phyloP scores from a whole-genome alignment of 2,797 vertebrate genomes.

The Tauraco hartlaubi region DNA sequence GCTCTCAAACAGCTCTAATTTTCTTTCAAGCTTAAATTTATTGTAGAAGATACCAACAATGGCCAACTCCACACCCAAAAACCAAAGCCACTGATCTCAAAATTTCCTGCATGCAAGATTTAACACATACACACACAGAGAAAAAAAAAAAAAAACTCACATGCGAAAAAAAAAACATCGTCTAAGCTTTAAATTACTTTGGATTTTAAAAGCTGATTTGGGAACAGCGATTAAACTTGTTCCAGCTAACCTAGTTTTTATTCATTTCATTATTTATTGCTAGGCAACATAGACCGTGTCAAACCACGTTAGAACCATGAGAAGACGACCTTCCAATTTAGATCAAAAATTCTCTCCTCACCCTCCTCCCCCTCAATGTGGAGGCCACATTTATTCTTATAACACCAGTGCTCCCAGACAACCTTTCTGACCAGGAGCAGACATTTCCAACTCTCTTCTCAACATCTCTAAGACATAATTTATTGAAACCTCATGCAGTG shows the following conservation, averaged over 20 bases:
- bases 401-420: neutral
- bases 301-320: conserved; percentile 54
- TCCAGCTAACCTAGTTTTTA: conserved; percentile 72
- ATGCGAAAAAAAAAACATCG: neutral
- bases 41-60: conserved; percentile 52
- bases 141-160: neutral
- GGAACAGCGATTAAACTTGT: conserved; percentile 66
- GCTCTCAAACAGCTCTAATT: conserved; percentile 20
- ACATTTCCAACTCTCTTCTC: neutral
- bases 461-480: neutral
- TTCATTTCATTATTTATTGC: conserved; percentile 72
- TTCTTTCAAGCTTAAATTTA: conserved; percentile 48
- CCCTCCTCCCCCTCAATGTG: neutral
- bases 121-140: neutral
- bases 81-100: conserved; percentile 36
- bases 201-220: conserved; percentile 71
- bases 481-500: neutral
- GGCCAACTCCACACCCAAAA: conserved; percentile 37
- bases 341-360: neutral
- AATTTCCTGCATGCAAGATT: conserved; percentile 6
- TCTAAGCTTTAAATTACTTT: conserved; percentile 66
- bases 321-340: conserved; percentile 42
- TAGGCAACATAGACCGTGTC: conserved; percentile 66
- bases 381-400: neutral
- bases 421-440: neutral